Evolutionary conservation across 2,888 invertebrate species (phyloP).

Genomic region (Lasioglossum pauxillum): DNA sequence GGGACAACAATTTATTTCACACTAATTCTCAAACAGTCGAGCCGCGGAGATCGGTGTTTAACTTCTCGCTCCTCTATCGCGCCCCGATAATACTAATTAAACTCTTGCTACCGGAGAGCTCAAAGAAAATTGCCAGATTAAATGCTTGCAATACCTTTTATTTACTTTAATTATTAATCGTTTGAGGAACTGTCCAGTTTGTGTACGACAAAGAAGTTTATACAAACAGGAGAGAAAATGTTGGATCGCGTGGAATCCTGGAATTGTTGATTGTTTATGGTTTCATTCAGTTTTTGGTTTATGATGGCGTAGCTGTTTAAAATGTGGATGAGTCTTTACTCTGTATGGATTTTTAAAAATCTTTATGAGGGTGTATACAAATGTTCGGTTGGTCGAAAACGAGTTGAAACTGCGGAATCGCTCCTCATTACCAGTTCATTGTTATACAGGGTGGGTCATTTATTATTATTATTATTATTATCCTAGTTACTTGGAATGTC

Average conservation of each 20-base stretch:
- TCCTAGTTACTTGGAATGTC: too few species aligned
- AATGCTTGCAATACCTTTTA: background rate
- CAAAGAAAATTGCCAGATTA: background rate
- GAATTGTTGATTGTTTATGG: background rate
- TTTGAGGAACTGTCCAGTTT: background rate
- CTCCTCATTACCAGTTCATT: background rate
- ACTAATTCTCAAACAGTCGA: constrained; percentile 14
- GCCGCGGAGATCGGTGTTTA: background rate
- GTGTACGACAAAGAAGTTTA: background rate
- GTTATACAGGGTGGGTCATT: too few species aligned
- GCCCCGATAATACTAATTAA: background rate
- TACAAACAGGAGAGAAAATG: background rate
- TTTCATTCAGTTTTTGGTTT: background rate
- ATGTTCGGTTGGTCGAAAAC: too few species aligned
- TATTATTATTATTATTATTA: too few species aligned
- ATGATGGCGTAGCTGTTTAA: background rate
- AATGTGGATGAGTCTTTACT: too few species aligned
- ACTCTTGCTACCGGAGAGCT: background rate
- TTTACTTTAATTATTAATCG: background rate
- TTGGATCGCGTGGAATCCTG: background rate
- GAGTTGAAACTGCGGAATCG: background rate
- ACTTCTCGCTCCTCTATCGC: background rate
- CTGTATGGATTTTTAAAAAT: background rate
- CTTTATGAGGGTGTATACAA: too few species aligned
- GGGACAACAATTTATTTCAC: constrained; percentile 7